These are phyloP conservation scores for Bovichtus variegatus DNA, from an alignment of 2,797 vertebrate genomes.

Conservation along the genomic window DNA sequence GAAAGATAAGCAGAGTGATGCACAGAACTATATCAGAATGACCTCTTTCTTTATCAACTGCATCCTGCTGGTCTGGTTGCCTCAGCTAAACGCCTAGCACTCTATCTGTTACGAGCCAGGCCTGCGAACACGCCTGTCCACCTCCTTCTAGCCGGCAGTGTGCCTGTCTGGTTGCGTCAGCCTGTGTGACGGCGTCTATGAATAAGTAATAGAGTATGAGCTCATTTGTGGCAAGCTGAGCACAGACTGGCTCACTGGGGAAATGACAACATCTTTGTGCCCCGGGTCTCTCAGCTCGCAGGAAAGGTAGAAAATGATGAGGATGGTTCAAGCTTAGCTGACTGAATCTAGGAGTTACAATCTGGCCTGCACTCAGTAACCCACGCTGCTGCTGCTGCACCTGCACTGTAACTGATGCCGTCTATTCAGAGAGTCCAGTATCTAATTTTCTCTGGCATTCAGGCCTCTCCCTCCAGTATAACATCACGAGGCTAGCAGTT, in stretches of 20 bases:
- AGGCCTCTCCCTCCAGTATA: not conserved
- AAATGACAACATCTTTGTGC: slow-evolving; percentile 70
- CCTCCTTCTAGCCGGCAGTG: slow-evolving; percentile 36
- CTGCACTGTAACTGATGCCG: not conserved
- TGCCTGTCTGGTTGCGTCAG: slow-evolving; percentile 64
- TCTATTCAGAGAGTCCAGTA: not conserved
- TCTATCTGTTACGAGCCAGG: slow-evolving; percentile 21
- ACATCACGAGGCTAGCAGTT: not conserved
- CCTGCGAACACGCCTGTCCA: slow-evolving; percentile 18
- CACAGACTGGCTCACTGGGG: slow-evolving; percentile 58
- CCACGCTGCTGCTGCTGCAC: slow-evolving; percentile 27
- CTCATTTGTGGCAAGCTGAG: slow-evolving; percentile 72
- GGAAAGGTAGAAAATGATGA: slow-evolving; percentile 25
- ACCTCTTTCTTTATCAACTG: slow-evolving; percentile 1
- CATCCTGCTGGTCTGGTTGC: slow-evolving; percentile 14
- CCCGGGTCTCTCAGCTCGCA: slow-evolving; percentile 19
- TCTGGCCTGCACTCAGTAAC: slow-evolving; percentile 1
- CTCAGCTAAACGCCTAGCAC: slow-evolving; percentile 20
- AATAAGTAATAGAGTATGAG: slow-evolving; percentile 80
- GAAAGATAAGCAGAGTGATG: not conserved
- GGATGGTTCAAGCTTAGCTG: slow-evolving; percentile 23
- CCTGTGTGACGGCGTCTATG: slow-evolving; percentile 63
- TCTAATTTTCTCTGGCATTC: not conserved
- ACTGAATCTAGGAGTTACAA: slow-evolving; percentile 6
- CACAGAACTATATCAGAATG: not conserved